Evolutionary conservation across 2,888 invertebrate genomes (phyloP).

Genomic region (Copidosoma aretas): DNA sequence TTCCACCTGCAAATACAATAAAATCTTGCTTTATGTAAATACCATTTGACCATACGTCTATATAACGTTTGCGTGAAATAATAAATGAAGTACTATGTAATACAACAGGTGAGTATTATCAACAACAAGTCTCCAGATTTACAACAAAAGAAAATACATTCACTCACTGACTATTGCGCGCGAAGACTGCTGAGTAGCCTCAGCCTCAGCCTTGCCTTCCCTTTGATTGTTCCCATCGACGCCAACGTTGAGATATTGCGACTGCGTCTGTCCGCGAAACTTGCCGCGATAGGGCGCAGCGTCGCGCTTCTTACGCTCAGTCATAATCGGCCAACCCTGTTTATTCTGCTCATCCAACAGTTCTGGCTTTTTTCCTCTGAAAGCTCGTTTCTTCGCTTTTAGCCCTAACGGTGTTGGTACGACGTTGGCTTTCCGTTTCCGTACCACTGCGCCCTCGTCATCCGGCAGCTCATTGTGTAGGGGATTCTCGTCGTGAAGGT

Average conservation of each 20-base stretch:
- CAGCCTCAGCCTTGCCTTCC: slow-evolving; percentile 82
- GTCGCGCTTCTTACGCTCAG: slow-evolving; percentile 51
- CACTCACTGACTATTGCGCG: slow-evolving; percentile 77
- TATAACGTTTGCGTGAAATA: neutral
- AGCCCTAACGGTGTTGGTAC: slow-evolving; percentile 28
- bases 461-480: slow-evolving; percentile 54
- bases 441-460: slow-evolving; percentile 51
- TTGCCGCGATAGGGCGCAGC: slow-evolving; percentile 59
- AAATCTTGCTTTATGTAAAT: neutral
- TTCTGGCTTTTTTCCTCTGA: too few relatives aligned
- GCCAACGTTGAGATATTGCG: slow-evolving; percentile 79
- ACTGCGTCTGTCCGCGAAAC: slow-evolving; percentile 81
- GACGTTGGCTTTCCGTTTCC: slow-evolving; percentile 26
- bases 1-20: slow-evolving; percentile 69
- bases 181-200: slow-evolving; percentile 75
- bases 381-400: neutral
- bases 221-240: slow-evolving; percentile 63
- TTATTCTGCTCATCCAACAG: neutral
- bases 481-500: slow-evolving; percentile 43
- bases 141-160: slow-evolving; percentile 9
- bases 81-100: too few relatives aligned
- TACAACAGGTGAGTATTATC: too few relatives aligned
- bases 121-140: slow-evolving; percentile 1
- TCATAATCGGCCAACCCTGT: too few relatives aligned
- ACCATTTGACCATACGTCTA: too few relatives aligned